Conservation (phyloP, 2,113 vertebrate species). For the Odocoileus virginianus region DNA sequence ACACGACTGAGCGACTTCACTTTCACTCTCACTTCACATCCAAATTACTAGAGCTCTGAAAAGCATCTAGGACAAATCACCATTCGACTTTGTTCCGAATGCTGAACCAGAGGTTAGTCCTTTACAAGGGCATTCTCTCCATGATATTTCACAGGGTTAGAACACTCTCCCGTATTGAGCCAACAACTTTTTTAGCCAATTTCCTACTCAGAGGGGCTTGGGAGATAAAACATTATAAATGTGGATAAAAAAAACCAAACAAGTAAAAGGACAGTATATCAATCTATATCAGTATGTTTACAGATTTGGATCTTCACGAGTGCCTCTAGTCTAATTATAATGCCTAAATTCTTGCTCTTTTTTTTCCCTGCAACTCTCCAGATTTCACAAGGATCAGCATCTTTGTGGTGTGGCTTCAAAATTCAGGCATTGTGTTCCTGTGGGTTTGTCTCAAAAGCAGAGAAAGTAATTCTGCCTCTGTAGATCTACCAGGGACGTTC, state of each 20-base stretch:
- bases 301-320: not conserved
- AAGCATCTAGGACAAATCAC: not conserved
- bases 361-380: not conserved
- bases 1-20: not conserved
- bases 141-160: not conserved
- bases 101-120: not conserved
- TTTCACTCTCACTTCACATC: not conserved
- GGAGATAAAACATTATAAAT: not conserved
- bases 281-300: not conserved
- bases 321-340: not conserved
- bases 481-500: not conserved
- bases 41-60: not conserved
- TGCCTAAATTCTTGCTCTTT: not conserved
- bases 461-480: slow-evolving; percentile 1
- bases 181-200: not conserved
- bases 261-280: not conserved
- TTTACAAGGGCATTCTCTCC: not conserved
- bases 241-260: not conserved
- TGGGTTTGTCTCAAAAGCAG: not conserved
- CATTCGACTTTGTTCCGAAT: not conserved
- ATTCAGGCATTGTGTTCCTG: not conserved
- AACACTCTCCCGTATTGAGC: not conserved
- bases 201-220: not conserved
- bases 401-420: not conserved
- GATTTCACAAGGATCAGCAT: not conserved